phyloP scores from a whole-genome alignment of 2,888 invertebrate genomes.

The Mactromeris polynyma region DNA sequence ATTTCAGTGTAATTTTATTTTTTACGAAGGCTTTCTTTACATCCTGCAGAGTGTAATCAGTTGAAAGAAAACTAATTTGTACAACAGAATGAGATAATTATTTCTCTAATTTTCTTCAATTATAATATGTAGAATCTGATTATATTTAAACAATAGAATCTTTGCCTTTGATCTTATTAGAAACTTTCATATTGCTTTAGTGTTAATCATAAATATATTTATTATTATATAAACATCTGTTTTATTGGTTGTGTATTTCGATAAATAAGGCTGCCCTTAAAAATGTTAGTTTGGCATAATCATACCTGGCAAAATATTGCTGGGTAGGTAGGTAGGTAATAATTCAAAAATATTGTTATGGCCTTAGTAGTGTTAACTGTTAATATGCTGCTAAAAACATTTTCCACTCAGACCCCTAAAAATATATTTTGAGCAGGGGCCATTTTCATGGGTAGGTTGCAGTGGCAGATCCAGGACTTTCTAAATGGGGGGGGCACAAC shows the following conservation, averaged over 20 bases:
- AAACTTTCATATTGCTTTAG: not conserved
- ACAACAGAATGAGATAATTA: not conserved
- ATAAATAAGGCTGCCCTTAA: no score
- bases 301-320: no score
- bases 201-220: not conserved
- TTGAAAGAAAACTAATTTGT: not conserved
- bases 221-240: not conserved
- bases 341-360: no score
- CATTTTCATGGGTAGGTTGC: no score
- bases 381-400: no score
- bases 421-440: no score
- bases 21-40: not conserved
- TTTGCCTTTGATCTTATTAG: not conserved
- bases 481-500: no score
- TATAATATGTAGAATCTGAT: not conserved
- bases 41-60: not conserved
- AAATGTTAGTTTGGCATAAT: no score
- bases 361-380: no score
- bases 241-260: constrained; percentile 16
- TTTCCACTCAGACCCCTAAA: no score
- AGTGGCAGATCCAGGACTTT: no score
- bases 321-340: no score
- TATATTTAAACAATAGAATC: not conserved
- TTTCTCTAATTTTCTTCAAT: not conserved
- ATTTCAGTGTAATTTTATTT: not conserved